phyloP scores from a whole-genome alignment of 2,113 vertebrate species.

The Bubo blakistoni region DNA sequence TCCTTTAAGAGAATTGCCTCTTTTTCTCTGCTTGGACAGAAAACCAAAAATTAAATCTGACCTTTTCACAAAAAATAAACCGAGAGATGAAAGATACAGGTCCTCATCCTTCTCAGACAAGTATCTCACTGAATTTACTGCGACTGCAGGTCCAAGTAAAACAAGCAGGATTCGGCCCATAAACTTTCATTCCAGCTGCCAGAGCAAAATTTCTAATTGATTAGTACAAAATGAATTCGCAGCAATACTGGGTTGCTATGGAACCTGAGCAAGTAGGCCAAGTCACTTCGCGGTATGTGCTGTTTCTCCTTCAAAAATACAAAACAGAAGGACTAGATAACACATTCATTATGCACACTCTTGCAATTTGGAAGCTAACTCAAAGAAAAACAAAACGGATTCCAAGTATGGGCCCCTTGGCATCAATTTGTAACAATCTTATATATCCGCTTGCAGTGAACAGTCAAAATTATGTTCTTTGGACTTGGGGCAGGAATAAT shows the following conservation, averaged over 20 bases:
- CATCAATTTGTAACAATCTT: slow-evolving; percentile 53
- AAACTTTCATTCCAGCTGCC: slow-evolving; percentile 56
- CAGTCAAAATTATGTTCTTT: slow-evolving; percentile 53
- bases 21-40: background rate
- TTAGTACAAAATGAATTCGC: slow-evolving; percentile 14
- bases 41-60: slow-evolving; percentile 4
- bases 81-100: background rate
- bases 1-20: background rate
- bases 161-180: background rate
- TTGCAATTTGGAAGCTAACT: slow-evolving; percentile 45
- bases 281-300: slow-evolving; percentile 31
- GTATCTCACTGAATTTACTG: slow-evolving; percentile 5
- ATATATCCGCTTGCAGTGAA: slow-evolving; percentile 1
- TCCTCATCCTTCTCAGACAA: background rate
- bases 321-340: slow-evolving; percentile 66
- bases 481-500: slow-evolving; percentile 44
- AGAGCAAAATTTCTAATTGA: slow-evolving; percentile 58
- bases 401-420: slow-evolving; percentile 55
- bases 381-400: slow-evolving; percentile 37
- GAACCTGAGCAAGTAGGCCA: slow-evolving; percentile 54
- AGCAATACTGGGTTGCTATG: slow-evolving; percentile 53
- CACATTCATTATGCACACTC: slow-evolving; percentile 55
- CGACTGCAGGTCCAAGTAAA: background rate
- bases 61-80: slow-evolving; percentile 21
- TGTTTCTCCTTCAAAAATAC: slow-evolving; percentile 58